Base-by-base conservation (phyloP, 53 echinoderm and acorn worm genomes). In the Antedon mediterranea region DNA sequence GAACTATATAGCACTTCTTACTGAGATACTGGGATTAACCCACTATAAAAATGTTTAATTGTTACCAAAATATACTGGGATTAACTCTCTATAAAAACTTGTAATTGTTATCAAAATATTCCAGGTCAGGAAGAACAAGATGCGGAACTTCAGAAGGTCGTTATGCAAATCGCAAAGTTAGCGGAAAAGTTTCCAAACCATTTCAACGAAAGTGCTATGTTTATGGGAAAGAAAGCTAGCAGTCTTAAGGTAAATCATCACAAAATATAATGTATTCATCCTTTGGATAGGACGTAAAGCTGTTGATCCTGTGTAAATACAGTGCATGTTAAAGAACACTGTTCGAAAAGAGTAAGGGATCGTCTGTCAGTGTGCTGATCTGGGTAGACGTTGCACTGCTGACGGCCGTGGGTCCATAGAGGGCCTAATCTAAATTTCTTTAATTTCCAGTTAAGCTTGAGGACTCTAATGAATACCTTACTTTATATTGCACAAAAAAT, bases 191-290 rank as follows among this genome's bases (percentile, higher is more conserved):
- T 97, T 76, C 86, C 87, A 43, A 87, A 87, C 71, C 97, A 97
- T 32, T 97, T 92, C 43, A 88, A 97, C 74, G 97, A 97, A 76
- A 92, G 97, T 73, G 88, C 84, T 29, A 97, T 97, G 97, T 97
- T 97, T 44, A 89, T 89, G 43, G 97, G 97, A 42, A 32, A 86
- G 33, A 80, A 91, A 82, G 97, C 97, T 20, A 71, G 77, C 34
- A 82, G 82, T 79, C 88, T 97, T 71, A 92, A 89, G 86, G 97
- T 92, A 84, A 43, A 83, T 57, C 6, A 31, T 28, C 13, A 41
- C 5, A 41, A 41, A 13, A 41, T 41, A 7, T 13, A 7, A 41
- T 5, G 41, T 41, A 41, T 20, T 3, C n/a, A 29, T 74, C 13
- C 23, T 32, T n/a, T n/a, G n/a, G n/a, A n/a, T n/a, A n/a, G n/a